A percentile compares a stretch with the other conserved stretches of the same genome.
Evolutionary conservation across 2,888 invertebrate species (phyloP).

Genomic region (Clostera curtula): DNA sequence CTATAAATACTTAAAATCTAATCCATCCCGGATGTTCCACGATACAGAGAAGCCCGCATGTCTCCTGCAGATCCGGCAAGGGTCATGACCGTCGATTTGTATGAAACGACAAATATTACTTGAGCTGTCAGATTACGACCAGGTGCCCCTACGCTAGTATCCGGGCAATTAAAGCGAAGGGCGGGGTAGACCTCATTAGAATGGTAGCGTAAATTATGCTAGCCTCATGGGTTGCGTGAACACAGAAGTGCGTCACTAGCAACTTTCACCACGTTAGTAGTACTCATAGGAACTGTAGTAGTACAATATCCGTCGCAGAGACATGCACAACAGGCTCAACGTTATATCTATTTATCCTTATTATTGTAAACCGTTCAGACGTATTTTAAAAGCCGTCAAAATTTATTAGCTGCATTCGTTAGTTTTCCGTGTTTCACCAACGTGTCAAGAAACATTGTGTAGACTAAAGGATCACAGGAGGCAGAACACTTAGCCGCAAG

Average conservation of each 20-base stretch:
- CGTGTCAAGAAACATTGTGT: too few relatives aligned
- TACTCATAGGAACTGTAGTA: too few relatives aligned
- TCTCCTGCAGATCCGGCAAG: conserved; percentile 38
- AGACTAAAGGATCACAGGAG: too few relatives aligned
- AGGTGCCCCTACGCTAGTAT: conserved; percentile 25
- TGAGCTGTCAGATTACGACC: conserved; percentile 36
- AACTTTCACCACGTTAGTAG: conserved; percentile 59
- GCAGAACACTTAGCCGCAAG: too few relatives aligned
- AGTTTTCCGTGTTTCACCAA: too few relatives aligned
- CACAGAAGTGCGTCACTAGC: conserved; percentile 63
- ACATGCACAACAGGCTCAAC: conserved; percentile 19
- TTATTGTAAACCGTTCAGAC: too few relatives aligned
- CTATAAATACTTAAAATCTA: too few relatives aligned
- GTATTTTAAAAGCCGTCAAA: too few relatives aligned
- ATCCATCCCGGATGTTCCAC: conserved; percentile 43
- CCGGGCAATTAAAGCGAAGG: conserved; percentile 33
- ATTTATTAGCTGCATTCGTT: too few relatives aligned
- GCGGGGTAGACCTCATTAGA: conserved; percentile 36
- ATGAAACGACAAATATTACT: conserved; percentile 37
- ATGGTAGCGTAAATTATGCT: conserved; percentile 50
- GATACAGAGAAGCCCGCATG: conserved; percentile 45
- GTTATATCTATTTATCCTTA: not conserved
- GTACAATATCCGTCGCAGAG: conserved; percentile 21
- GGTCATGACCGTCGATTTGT: conserved; percentile 50
- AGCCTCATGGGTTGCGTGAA: conserved; percentile 47